Conservation (phyloP, 2,888 invertebrate genomes). For the Diabrotica balteata region DNA sequence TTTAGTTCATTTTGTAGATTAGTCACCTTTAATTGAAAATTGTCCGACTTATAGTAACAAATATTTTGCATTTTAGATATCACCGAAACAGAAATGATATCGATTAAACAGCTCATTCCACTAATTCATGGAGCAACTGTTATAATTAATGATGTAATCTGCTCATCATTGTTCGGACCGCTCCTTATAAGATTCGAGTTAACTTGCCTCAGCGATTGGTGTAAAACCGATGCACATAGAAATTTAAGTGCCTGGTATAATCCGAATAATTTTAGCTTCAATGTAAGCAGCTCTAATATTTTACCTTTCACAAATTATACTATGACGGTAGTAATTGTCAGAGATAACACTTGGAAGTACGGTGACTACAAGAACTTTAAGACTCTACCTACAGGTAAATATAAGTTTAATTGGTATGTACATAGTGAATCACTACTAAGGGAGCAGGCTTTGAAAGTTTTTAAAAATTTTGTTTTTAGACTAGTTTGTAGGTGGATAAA, state of each 20-base stretch:
- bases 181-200: constrained; percentile 8
- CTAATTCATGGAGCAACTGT: too few relatives aligned
- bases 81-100: too few relatives aligned
- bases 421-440: too few relatives aligned
- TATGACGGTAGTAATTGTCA: constrained; percentile 21
- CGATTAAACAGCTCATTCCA: too few relatives aligned
- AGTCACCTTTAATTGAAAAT: too few relatives aligned
- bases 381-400: constrained; percentile 24
- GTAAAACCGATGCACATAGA: not conserved
- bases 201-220: constrained; percentile 19
- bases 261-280: not conserved
- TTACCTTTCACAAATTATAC: constrained; percentile 38
- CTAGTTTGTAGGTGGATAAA: too few relatives aligned
- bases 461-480: too few relatives aligned
- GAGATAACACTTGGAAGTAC: constrained; percentile 6
- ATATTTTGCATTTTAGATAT: too few relatives aligned
- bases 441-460: too few relatives aligned
- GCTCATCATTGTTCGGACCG: constrained; percentile 15
- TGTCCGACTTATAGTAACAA: too few relatives aligned
- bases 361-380: not conserved
- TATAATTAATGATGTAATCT: not conserved
- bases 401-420: not conserved
- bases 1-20: too few relatives aligned
- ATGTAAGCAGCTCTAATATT: constrained; percentile 4
- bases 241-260: not conserved